phyloP scores from a whole-genome alignment of 2,797 vertebrate species.

The Thalassophryne amazonica region DNA sequence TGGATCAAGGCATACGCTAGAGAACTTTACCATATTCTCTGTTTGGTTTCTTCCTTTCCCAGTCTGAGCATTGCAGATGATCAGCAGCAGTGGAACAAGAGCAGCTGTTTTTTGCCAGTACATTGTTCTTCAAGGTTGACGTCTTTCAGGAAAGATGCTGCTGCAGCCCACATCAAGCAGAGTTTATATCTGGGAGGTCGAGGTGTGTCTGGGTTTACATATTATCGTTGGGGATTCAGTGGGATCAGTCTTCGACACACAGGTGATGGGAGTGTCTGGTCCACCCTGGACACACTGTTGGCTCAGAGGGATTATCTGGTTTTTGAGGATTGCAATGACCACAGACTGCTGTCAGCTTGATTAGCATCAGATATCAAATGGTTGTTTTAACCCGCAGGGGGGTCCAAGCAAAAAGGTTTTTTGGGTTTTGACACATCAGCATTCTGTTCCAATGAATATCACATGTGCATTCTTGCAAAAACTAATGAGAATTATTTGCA shows the following conservation, averaged over 20 bases:
- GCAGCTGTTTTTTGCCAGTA: background rate
- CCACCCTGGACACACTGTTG: constrained; percentile 28
- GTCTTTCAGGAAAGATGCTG: background rate
- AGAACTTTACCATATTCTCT: background rate
- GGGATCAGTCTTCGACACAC: constrained; percentile 39
- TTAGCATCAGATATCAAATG: constrained; percentile 53
- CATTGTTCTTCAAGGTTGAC: constrained; percentile 16
- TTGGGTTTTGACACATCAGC: no score
- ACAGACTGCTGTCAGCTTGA: constrained; percentile 33
- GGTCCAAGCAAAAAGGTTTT: background rate
- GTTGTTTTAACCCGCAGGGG: constrained; percentile 40
- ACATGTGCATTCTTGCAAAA: no score
- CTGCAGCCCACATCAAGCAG: background rate
- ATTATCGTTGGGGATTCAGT: constrained; percentile 30
- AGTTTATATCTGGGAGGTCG: constrained; percentile 38
- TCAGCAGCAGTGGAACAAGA: constrained; percentile 39
- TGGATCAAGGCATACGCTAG: no score
- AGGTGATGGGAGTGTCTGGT: constrained; percentile 40
- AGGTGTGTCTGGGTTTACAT: constrained; percentile 43
- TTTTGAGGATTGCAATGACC: constrained; percentile 50
- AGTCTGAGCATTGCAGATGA: constrained; percentile 15
- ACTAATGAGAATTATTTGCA: no score
- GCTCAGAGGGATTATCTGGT: constrained; percentile 56
- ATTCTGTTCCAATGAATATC: no score
- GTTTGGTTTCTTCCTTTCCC: constrained; percentile 22